phyloP scores from a whole-genome alignment of 1,140 invertebrate species.

The Cydia splendana region DNA sequence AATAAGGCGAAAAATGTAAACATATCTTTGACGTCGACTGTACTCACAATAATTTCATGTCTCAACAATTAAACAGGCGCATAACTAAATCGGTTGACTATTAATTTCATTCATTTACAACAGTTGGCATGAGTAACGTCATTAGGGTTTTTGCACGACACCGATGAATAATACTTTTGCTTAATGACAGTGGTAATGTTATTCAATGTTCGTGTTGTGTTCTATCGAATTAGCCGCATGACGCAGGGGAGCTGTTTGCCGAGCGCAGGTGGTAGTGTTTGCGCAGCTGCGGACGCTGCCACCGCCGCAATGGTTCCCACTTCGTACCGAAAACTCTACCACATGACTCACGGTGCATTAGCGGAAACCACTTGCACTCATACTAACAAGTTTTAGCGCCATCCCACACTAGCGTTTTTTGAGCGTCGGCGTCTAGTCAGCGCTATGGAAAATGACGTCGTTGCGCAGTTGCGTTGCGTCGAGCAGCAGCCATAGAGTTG shows the following conservation, averaged over 20 bases:
- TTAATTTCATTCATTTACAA: constrained; percentile 42
- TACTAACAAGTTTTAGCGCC: too few relatives aligned
- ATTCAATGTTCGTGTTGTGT: constrained; percentile 48
- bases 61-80: background rate
- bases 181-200: constrained; percentile 57
- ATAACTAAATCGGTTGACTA: constrained; percentile 9
- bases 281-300: constrained; percentile 46
- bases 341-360: constrained; percentile 14
- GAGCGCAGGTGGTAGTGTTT: constrained; percentile 36
- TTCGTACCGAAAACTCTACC: constrained; percentile 4
- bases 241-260: constrained; percentile 49
- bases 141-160: constrained; percentile 38
- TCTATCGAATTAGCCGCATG: constrained; percentile 60
- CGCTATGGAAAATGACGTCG: too few relatives aligned
- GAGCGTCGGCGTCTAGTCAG: too few relatives aligned
- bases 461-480: too few relatives aligned
- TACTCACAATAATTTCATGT: background rate
- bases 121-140: constrained; percentile 42
- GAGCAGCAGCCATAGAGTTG: too few relatives aligned
- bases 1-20: too few relatives aligned
- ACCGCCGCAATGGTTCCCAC: constrained; percentile 29
- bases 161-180: constrained; percentile 52
- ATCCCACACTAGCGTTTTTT: too few relatives aligned
- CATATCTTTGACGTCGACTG: too few relatives aligned
- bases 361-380: constrained; percentile 8